Percentiles rank a stretch among this genome's conserved stretches.
Evolutionary conservation across 2,888 invertebrate genomes (phyloP).

Genomic region (Agrotis segetum): DNA sequence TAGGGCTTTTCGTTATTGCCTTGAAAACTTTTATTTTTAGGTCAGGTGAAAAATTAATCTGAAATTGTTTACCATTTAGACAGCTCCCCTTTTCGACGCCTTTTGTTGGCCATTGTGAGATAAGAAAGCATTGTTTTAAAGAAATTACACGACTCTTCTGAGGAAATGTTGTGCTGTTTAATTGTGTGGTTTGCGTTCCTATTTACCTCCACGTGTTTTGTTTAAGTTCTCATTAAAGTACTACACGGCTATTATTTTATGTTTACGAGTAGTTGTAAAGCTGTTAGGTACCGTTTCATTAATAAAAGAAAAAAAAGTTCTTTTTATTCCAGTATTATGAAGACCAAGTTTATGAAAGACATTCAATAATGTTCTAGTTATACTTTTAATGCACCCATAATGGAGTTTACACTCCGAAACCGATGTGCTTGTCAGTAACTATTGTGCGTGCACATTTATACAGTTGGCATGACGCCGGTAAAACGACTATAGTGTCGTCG

Average conservation of each 20-base stretch:
- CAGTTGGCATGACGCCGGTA: too few relatives aligned
- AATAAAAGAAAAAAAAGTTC: too few relatives aligned
- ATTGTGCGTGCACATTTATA: too few relatives aligned
- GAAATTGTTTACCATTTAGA: conserved; percentile 72
- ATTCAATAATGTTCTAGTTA: too few relatives aligned
- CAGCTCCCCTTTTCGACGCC: conserved; percentile 68
- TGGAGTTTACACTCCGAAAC: too few relatives aligned
- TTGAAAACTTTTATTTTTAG: conserved; percentile 66
- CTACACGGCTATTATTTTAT: background rate
- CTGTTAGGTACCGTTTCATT: too few relatives aligned
- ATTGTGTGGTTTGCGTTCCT: conserved; percentile 29
- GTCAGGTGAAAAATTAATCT: conserved; percentile 74
- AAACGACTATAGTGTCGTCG: too few relatives aligned
- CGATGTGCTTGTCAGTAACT: too few relatives aligned
- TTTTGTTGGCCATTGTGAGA: conserved; percentile 74
- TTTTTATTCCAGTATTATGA: too few relatives aligned
- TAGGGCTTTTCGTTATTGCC: conserved; percentile 63
- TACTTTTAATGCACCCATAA: too few relatives aligned
- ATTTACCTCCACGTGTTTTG: conserved; percentile 33
- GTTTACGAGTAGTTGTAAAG: background rate
- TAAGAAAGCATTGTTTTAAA: conserved; percentile 75
- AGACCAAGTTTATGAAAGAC: too few relatives aligned
- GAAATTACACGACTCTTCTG: conserved; percentile 67
- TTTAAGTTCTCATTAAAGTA: conserved; percentile 29
- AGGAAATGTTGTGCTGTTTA: conserved; percentile 66